Evolutionary conservation across 2,797 vertebrate genomes (phyloP).

Genomic region (Acanthurus lineatus): DNA sequence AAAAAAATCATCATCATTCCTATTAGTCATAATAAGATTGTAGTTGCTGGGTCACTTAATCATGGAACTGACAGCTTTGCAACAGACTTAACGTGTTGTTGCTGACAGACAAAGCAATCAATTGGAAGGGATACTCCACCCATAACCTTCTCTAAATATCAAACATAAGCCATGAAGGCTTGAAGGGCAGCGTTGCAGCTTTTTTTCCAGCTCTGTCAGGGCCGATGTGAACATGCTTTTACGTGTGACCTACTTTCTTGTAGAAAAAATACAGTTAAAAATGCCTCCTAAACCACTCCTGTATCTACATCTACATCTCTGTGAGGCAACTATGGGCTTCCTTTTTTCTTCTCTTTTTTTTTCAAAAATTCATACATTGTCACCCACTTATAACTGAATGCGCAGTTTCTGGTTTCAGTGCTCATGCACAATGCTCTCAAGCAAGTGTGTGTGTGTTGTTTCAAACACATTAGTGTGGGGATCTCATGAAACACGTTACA

Average conservation of each 20-base stretch:
- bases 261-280: neutral
- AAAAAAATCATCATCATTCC: too few relatives aligned
- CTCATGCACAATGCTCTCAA: too few relatives aligned
- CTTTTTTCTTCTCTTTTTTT: too few relatives aligned
- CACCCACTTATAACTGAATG: slow-evolving; percentile 8
- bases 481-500: neutral
- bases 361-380: too few relatives aligned
- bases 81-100: neutral
- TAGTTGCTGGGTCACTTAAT: neutral
- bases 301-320: neutral
- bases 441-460: neutral
- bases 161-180: neutral
- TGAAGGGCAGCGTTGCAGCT: neutral
- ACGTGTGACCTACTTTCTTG: neutral
- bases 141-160: neutral
- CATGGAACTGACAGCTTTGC: neutral
- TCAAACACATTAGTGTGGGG: neutral
- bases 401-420: neutral
- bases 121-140: slow-evolving; percentile 12
- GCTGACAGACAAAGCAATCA: neutral
- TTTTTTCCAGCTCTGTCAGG: slow-evolving; percentile 8
- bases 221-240: neutral
- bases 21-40: neutral
- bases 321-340: neutral
- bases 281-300: neutral